A percentile compares a stretch with the other conserved stretches of the same genome.
Evolutionary conservation across 2,797 vertebrate genomes (phyloP).

Genomic region (Enteromius argenteus): DNA sequence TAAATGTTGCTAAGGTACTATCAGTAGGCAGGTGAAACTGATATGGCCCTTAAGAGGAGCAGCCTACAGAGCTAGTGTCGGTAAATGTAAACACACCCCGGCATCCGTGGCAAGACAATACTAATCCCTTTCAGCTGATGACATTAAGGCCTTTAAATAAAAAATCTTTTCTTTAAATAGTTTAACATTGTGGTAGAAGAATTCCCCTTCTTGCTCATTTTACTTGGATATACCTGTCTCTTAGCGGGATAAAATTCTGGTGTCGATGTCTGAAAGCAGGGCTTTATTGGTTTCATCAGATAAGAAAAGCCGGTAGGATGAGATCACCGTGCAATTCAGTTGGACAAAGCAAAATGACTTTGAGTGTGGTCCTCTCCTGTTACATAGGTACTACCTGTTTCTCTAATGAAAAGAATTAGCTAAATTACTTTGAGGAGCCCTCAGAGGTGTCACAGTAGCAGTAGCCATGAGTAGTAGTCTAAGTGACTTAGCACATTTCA

Average conservation of each 20-base stretch:
- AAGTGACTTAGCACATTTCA: constrained; percentile 40
- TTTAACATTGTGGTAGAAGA: not conserved
- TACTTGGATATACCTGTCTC: constrained; percentile 17
- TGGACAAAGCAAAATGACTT: constrained; percentile 55
- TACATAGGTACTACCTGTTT: constrained; percentile 59
- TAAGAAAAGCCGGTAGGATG: constrained; percentile 56
- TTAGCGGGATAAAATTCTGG: not conserved
- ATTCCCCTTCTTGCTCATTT: constrained; percentile 2
- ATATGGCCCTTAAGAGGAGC: constrained; percentile 41
- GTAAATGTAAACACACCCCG: constrained; percentile 54
- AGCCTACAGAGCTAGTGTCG: constrained; percentile 31
- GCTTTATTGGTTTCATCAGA: constrained; percentile 58
- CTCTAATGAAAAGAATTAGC: constrained; percentile 61
- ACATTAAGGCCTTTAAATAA: constrained; percentile 25
- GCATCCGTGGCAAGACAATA: constrained; percentile 30
- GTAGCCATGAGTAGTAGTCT: constrained; percentile 22
- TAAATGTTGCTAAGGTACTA: constrained; percentile 27
- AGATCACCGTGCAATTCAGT: constrained; percentile 41
- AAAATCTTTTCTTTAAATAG: not conserved
- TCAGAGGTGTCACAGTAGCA: constrained; percentile 10
- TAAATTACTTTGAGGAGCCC: constrained; percentile 61
- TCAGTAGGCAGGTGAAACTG: constrained; percentile 48
- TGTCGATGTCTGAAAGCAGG: constrained; percentile 23
- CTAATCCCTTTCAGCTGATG: constrained; percentile 37
- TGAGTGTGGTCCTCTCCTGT: constrained; percentile 62